Evolutionary conservation across 1,140 invertebrate species (phyloP).

Genomic region (Gryon sp.): DNA sequence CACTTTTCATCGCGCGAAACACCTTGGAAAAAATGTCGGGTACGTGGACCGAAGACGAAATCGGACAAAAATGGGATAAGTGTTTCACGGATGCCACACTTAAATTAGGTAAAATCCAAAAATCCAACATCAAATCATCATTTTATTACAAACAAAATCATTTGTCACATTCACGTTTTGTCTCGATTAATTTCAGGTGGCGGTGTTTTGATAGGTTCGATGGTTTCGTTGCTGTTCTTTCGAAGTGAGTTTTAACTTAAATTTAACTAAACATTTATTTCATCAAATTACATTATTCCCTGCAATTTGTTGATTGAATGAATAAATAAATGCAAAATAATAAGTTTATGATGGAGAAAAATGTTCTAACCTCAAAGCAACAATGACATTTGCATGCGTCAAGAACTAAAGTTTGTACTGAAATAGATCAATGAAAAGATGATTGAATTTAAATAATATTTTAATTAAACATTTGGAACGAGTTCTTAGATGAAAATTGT

Average conservation of each 20-base stretch:
- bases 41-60: slow-evolving; percentile 76
- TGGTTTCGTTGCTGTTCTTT: slow-evolving; percentile 85
- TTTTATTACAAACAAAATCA: too few species aligned
- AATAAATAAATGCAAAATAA: too few species aligned
- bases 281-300: too few species aligned
- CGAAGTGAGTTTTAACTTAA: slow-evolving; percentile 73
- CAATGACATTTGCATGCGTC: background rate
- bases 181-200: slow-evolving; percentile 82
- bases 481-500: too few species aligned
- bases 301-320: too few species aligned
- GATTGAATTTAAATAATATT: background rate
- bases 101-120: slow-evolving; percentile 76
- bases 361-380: background rate
- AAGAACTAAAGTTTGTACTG: background rate
- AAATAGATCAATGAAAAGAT: background rate
- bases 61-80: slow-evolving; percentile 79
- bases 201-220: slow-evolving; percentile 83
- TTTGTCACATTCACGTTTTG: slow-evolving; percentile 42
- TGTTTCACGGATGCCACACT: slow-evolving; percentile 78
- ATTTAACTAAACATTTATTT: too few species aligned
- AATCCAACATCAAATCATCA: background rate
- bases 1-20: slow-evolving; percentile 26
- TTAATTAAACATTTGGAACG: too few species aligned
- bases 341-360: too few species aligned
- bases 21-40: slow-evolving; percentile 74